These are phyloP conservation scores for Pegoplata infirma DNA, from an alignment of 2,888 invertebrate species.

Conservation along the genomic window DNA sequence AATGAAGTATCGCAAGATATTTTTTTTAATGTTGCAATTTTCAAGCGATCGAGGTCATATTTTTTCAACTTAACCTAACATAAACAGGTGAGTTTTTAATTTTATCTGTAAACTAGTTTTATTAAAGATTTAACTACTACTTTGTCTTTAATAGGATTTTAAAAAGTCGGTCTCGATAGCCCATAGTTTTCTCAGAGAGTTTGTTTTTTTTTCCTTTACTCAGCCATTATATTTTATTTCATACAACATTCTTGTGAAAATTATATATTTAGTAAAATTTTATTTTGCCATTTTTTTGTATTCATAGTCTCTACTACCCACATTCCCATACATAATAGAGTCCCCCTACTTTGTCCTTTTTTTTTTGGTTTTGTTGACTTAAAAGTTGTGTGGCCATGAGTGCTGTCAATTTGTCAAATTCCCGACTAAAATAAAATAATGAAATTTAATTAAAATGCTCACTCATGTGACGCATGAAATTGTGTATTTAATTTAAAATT, in stretches of 20 bases:
- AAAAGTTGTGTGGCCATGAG: conserved; percentile 47
- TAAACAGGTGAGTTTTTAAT: too few species aligned
- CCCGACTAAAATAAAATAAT: conserved; percentile 45
- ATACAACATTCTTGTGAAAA: conserved; percentile 47
- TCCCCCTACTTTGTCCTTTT: not conserved
- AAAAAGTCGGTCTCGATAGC: too few species aligned
- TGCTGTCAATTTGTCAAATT: conserved; percentile 63
- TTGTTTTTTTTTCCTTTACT: not conserved
- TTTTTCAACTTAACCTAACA: too few species aligned
- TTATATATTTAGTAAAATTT: conserved; percentile 48
- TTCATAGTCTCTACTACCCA: conserved; percentile 1
- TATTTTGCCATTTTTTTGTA: not conserved
- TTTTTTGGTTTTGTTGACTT: conserved; percentile 2
- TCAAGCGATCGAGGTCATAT: too few species aligned
- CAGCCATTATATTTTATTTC: not conserved
- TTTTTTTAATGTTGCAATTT: too few species aligned
- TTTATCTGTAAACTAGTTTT: too few species aligned
- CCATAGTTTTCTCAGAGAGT: too few species aligned
- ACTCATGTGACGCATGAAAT: conserved; percentile 64
- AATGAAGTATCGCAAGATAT: too few species aligned
- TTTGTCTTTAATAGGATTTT: too few species aligned
- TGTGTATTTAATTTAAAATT: conserved; percentile 62
- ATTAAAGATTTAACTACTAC: too few species aligned
- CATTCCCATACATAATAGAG: not conserved
- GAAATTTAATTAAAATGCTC: conserved; percentile 64